A percentile compares a stretch with the other conserved stretches of the same genome.
These are phyloP conservation scores for Gnatocerus cornutus DNA, from an alignment of 2,888 invertebrate genomes.

Conservation along the genomic window DNA sequence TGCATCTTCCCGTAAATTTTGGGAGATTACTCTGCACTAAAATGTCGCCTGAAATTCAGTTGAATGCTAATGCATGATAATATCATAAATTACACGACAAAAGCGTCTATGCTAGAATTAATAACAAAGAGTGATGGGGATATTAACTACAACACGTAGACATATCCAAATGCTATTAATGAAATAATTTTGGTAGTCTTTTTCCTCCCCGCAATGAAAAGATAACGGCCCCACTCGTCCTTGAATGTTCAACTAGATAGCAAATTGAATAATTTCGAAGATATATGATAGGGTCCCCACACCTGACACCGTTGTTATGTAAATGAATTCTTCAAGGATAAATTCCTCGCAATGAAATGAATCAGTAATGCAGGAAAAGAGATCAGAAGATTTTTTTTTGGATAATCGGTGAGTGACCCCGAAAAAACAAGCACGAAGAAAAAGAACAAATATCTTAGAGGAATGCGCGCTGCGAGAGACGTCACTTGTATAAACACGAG, in stretches of 20 bases:
- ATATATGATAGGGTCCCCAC: slow-evolving; percentile 10
- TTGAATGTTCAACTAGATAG: background rate
- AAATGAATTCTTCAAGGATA: background rate
- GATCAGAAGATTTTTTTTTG: background rate
- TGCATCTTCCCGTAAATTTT: background rate
- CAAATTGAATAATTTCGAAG: slow-evolving; percentile 20
- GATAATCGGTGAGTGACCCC: slow-evolving; percentile 9
- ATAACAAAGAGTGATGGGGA: background rate
- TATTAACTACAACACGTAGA: no score
- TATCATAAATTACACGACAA: slow-evolving; percentile 5
- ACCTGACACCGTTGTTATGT: slow-evolving; percentile 24
- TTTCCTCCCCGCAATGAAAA: slow-evolving; percentile 15
- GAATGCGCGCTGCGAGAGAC: slow-evolving; percentile 10
- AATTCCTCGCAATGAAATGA: background rate
- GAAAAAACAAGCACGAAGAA: slow-evolving; percentile 1
- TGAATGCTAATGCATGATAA: slow-evolving; percentile 1
- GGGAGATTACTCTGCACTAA: background rate
- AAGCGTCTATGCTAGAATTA: slow-evolving; percentile 1
- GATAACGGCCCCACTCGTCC: slow-evolving; percentile 16
- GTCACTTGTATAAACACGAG: slow-evolving; percentile 15
- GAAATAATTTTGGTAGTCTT: no score
- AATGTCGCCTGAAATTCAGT: background rate
- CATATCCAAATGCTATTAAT: no score
- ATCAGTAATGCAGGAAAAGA: background rate
- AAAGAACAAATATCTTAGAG: slow-evolving; percentile 1